A percentile compares a stretch with the other conserved stretches of the same genome.
phyloP scores from a whole-genome alignment of 2,113 vertebrate genomes.

The Tyto alba region DNA sequence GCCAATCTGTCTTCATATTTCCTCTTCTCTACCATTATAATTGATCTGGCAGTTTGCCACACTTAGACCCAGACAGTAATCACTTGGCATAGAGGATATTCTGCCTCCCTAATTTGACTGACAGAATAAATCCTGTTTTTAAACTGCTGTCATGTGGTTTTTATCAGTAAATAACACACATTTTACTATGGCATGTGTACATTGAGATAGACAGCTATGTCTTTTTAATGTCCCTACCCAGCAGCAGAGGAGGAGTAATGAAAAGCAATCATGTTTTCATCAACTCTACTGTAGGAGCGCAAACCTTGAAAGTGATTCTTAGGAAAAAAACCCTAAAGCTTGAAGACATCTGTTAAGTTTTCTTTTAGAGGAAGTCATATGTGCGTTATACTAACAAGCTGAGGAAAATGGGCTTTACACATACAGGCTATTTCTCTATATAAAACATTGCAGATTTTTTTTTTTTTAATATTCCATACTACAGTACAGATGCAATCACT shows the following conservation, averaged over 20 bases:
- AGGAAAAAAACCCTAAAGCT: background rate
- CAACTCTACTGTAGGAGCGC: background rate
- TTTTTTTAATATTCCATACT: background rate
- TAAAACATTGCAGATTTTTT: background rate
- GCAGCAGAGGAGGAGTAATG: background rate
- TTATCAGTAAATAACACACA: slow-evolving; percentile 73
- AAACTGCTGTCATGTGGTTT: slow-evolving; percentile 61
- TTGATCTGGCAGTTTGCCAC: slow-evolving; percentile 70
- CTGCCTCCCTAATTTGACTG: slow-evolving; percentile 69
- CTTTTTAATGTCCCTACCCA: slow-evolving; percentile 27
- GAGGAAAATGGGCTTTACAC: background rate
- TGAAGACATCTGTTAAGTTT: background rate
- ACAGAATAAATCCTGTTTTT: slow-evolving; percentile 63
- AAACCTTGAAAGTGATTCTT: background rate
- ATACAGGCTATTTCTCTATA: background rate
- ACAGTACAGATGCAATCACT: background rate
- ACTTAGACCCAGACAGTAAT: slow-evolving; percentile 46
- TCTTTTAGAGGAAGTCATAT: background rate
- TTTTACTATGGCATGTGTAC: slow-evolving; percentile 53
- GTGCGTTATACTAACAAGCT: background rate
- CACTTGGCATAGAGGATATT: slow-evolving; percentile 59
- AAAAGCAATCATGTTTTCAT: slow-evolving; percentile 24
- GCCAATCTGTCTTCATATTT: slow-evolving; percentile 74
- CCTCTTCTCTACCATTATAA: slow-evolving; percentile 59
- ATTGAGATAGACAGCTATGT: slow-evolving; percentile 55